Evolutionary conservation across 2,113 vertebrate species (phyloP), one percentile per base, ranked within the genome.

Genomic region (Emberiza fucata): DNA sequence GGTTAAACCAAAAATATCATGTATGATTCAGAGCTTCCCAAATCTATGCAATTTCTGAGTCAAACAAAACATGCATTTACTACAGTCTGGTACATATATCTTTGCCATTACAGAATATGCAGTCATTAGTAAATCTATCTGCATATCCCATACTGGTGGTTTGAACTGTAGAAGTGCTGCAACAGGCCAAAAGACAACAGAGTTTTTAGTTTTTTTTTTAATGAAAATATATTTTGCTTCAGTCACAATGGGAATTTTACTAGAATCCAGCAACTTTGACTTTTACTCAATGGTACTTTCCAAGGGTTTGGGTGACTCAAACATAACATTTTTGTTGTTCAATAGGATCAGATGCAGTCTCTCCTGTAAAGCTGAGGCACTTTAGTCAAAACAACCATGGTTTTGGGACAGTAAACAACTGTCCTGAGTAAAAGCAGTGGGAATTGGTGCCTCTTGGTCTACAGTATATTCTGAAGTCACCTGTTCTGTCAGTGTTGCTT

Each of bases 31-130:
- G 54, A 78, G 44, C 33, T 78, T 88, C 29, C 39, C 47, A 82
- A 79, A 60, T 14, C 12, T 20, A 42, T 21, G 20, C 35, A 40
- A 68, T 63, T 69, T 92, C 61, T 7, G 2, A 83, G 25, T 73
- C 16, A 81, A 83, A 81, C 35, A 75, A 90, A 88, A 59, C 33
- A 48, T 4, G 8, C 37, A 65, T 87, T 91, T 87, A 78, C 88
- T 81, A 64, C 5, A 40, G n/a, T 47, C 40, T 90, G n/a, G 70
- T 92, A 72, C 28, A 61, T 8, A 2, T 40, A 50, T 50, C 54
- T 63, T 61, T 75, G 57, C 13, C 29, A 81, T 57, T 65, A 77
- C 4, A 77, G 29, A 72, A 60, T 29, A 47, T 13, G 57, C 8
- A 90, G 28, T 39, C 22, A 29, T 25, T 71, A 68, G 39, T 47